Evolutionary conservation across 1,140 invertebrate species (phyloP).

Genomic region (Whitmania pigra): DNA sequence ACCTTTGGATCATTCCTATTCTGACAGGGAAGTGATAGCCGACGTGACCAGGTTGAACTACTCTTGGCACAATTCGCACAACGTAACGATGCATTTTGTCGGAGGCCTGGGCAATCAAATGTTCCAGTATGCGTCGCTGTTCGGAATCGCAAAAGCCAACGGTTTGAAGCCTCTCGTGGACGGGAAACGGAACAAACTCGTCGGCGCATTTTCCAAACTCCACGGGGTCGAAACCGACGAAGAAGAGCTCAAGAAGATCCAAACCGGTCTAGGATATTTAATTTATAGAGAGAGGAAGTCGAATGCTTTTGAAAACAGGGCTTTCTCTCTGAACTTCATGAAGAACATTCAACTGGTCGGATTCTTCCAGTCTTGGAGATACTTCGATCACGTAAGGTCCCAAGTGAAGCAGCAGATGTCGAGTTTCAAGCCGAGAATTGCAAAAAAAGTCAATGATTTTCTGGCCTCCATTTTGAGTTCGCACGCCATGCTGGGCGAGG

Average conservation of each 20-base stretch:
- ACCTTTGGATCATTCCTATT: constrained; percentile 1
- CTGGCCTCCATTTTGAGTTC: neutral
- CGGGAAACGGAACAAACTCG: neutral
- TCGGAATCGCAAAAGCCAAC: constrained; percentile 23
- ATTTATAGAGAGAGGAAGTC: constrained; percentile 11
- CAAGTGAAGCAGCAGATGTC: constrained; percentile 19
- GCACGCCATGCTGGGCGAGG: neutral
- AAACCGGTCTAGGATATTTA: neutral
- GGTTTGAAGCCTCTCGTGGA: constrained; percentile 11
- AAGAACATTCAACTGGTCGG: constrained; percentile 22
- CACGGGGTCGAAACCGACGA: neutral
- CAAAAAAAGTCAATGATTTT: constrained; percentile 11
- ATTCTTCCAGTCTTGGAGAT: constrained; percentile 25
- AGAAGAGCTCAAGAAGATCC: neutral
- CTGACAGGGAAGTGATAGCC: constrained; percentile 13
- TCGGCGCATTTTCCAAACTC: constrained; percentile 3
- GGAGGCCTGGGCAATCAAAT: constrained; percentile 25
- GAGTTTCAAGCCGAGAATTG: neutral
- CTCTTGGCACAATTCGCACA: constrained; percentile 20
- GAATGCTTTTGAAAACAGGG: constrained; percentile 20
- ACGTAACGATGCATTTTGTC: constrained; percentile 16
- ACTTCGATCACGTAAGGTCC: constrained; percentile 22
- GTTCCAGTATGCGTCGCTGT: constrained; percentile 24
- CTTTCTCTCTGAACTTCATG: constrained; percentile 26
- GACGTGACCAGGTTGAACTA: constrained; percentile 17